These are phyloP conservation scores for Eurois occulta DNA, from an alignment of 2,888 invertebrate genomes.

Conservation along the genomic window DNA sequence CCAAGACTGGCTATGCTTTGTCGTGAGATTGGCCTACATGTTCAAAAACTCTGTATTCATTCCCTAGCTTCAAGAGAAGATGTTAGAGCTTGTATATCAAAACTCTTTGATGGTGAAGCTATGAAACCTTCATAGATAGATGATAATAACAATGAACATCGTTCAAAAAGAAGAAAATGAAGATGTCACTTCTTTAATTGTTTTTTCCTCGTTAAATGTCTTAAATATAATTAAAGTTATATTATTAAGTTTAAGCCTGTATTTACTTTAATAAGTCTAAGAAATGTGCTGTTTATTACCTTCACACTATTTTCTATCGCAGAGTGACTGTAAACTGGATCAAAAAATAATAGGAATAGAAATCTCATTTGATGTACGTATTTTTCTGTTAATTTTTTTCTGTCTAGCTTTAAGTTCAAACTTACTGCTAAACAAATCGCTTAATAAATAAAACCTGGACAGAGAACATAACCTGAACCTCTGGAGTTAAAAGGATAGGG, in stretches of 20 bases:
- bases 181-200: no score
- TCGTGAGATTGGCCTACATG: no score
- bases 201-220: no score
- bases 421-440: not conserved
- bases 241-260: no score
- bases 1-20: conserved; percentile 6
- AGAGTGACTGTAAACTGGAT: conserved; percentile 7
- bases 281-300: not conserved
- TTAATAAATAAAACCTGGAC: not conserved
- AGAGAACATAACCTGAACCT: not conserved
- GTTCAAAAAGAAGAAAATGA: no score
- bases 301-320: not conserved
- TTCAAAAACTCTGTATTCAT: not conserved
- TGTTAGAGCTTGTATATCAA: not conserved
- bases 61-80: not conserved
- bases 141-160: no score
- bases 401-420: not conserved
- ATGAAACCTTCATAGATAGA: no score
- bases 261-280: no score
- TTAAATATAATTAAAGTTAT: no score
- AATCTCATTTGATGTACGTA: conserved; percentile 8
- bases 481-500: not conserved
- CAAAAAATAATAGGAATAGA: conserved; percentile 11
- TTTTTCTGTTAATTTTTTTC: not conserved
- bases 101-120: no score